Base-by-base conservation (phyloP, 37 sponge, comb jelly and placozoan genomes). In the Diacarnus erythraeanus region DNA sequence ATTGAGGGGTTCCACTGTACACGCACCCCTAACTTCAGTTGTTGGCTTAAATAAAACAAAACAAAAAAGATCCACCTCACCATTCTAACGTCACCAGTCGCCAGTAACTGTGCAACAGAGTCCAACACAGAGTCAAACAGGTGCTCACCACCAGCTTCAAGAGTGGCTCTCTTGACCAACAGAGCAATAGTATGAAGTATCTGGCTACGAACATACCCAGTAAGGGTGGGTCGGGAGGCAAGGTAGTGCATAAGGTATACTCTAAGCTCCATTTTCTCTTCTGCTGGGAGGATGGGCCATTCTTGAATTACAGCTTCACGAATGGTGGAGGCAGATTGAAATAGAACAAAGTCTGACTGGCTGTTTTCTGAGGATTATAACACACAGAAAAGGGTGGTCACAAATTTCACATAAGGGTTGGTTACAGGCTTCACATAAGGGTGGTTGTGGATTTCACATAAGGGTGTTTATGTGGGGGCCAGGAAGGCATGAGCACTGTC, bases 251-350 rank as follows among this genome's bases (percentile, higher is more conserved):
- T 1, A 6, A 90, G 12, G 83, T 78, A 90, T 9, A 6, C 29
- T 25, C 73, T 51, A 21, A 90, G 83, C 9, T 22, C 72, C 9
- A 43, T 57, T 30, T 63, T 78, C 59, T 83, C 77, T 10, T 72
- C 74, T 8, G 1, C 4, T 21, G 84, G 38, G 18, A 92, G 84
- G 30, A 77, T 27, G 36, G 31, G 6, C 94, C 94, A 93, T 65
- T 93, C 94, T 61, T 84, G 57, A 27, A 90, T 18, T 0, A 87
- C 12, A 0, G 92, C 87, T 31, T 86, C 90, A 66, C 60, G 86
- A 6, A 93, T 63, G 37, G 92, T 81, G 9, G 81, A 85, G 51
- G 72, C 84, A 57, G 90, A 91, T 43, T 91, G 80, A 58, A 91
- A 93, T 23, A 69, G 80, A 2, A 90, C 88, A 42, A 73, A 93